These are phyloP conservation scores for Hypothenemus hampei DNA, from an alignment of 1,140 invertebrate species.

Conservation along the genomic window DNA sequence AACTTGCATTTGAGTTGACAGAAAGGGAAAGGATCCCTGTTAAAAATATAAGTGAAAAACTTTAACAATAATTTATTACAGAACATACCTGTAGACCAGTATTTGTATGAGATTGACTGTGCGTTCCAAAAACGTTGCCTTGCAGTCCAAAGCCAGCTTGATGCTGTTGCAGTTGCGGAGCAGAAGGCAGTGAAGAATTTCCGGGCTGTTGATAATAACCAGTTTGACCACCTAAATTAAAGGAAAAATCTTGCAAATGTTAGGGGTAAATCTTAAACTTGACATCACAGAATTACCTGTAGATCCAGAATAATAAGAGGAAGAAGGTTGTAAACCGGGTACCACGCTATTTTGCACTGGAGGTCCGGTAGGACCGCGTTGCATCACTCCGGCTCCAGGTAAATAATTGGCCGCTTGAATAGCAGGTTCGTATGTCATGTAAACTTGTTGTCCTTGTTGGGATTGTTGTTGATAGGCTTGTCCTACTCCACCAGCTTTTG, in stretches of 20 bases:
- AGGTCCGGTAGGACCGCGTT: slow-evolving; percentile 39
- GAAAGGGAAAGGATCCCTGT: slow-evolving; percentile 33
- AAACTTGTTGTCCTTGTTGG: slow-evolving; percentile 43
- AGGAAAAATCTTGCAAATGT: neutral
- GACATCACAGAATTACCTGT: slow-evolving; percentile 33
- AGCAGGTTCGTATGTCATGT: slow-evolving; percentile 43
- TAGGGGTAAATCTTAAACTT: neutral
- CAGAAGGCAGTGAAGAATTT: slow-evolving; percentile 36
- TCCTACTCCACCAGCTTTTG: slow-evolving; percentile 43
- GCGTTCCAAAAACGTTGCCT: slow-evolving; percentile 41
- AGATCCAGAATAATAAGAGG: slow-evolving; percentile 45
- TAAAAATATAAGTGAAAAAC: neutral
- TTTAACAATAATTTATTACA: neutral
- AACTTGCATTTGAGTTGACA: slow-evolving; percentile 36
- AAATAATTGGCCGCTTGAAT: slow-evolving; percentile 42
- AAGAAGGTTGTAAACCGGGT: slow-evolving; percentile 41
- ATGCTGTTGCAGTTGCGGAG: slow-evolving; percentile 40
- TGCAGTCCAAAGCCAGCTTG: slow-evolving; percentile 43
- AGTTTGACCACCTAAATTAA: slow-evolving; percentile 40
- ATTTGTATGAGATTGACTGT: slow-evolving; percentile 42
- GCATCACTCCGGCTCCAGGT: slow-evolving; percentile 42
- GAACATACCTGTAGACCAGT: slow-evolving; percentile 35
- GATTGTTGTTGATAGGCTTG: slow-evolving; percentile 45
- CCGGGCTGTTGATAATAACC: slow-evolving; percentile 44
- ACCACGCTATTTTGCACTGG: slow-evolving; percentile 44